phyloP scores from a whole-genome alignment of 2,797 vertebrate species.

The Sebastes minor region DNA sequence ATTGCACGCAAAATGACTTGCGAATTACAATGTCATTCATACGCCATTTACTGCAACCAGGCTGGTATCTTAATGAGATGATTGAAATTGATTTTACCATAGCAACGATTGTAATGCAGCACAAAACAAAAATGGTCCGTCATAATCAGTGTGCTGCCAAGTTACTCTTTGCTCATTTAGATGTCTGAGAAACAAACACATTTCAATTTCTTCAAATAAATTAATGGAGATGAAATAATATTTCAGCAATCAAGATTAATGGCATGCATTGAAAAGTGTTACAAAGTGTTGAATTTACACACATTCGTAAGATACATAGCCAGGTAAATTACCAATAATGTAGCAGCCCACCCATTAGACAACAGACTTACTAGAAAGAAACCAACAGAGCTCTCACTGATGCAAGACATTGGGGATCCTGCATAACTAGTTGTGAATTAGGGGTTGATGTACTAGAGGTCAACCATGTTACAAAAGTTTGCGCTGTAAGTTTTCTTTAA shows the following conservation, averaged over 20 bases:
- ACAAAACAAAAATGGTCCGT: not conserved
- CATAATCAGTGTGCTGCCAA: constrained; percentile 8
- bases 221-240: constrained; percentile 3
- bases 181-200: not conserved
- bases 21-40: no score
- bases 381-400: not conserved
- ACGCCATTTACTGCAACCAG: no score
- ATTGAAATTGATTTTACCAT: not conserved
- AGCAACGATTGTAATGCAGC: not conserved
- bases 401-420: not conserved
- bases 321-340: not conserved
- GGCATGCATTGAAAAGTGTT: not conserved
- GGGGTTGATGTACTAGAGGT: constrained; percentile 5
- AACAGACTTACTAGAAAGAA: not conserved
- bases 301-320: not conserved
- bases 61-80: not conserved
- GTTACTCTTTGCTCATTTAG: constrained; percentile 5
- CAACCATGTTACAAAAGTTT: not conserved
- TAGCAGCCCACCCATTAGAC: not conserved
- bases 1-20: no score
- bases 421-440: not conserved
- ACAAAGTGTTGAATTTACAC: not conserved
- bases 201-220: constrained; percentile 20
- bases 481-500: constrained; percentile 9
- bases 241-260: constrained; percentile 1